Evolutionary conservation across 2,797 vertebrate species (phyloP).

Genomic region (Rhyacichthys aspro): DNA sequence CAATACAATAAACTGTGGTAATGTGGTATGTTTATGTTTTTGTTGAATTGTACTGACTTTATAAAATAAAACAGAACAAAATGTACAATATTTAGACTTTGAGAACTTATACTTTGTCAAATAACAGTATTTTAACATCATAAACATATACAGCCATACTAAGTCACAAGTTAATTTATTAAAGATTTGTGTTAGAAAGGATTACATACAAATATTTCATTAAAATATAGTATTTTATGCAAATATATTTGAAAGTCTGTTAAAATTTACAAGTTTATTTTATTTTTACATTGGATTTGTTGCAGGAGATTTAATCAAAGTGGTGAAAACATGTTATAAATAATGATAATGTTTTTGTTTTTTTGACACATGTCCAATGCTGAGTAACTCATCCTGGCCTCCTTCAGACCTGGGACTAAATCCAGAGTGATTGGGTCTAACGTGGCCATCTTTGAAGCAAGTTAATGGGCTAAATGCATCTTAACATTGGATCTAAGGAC

Average conservation of each 20-base stretch:
- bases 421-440: too few species aligned
- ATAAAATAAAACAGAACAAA: background rate
- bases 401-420: too few species aligned
- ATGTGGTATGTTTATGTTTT: background rate
- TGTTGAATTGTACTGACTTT: background rate
- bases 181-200: background rate
- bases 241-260: background rate
- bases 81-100: constrained; percentile 3
- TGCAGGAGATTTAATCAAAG: too few species aligned
- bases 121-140: background rate
- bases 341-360: too few species aligned
- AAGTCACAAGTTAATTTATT: background rate
- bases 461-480: too few species aligned
- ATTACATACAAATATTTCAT: background rate
- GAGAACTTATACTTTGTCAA: background rate
- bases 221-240: background rate
- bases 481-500: too few species aligned
- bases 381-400: too few species aligned
- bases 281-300: background rate
- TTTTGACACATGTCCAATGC: too few species aligned
- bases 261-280: background rate
- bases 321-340: too few species aligned
- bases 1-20: too few species aligned
- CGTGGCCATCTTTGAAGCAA: too few species aligned
- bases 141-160: background rate